Evolutionary conservation across 2,888 invertebrate genomes (phyloP).

Genomic region (Prenolepis imparis): DNA sequence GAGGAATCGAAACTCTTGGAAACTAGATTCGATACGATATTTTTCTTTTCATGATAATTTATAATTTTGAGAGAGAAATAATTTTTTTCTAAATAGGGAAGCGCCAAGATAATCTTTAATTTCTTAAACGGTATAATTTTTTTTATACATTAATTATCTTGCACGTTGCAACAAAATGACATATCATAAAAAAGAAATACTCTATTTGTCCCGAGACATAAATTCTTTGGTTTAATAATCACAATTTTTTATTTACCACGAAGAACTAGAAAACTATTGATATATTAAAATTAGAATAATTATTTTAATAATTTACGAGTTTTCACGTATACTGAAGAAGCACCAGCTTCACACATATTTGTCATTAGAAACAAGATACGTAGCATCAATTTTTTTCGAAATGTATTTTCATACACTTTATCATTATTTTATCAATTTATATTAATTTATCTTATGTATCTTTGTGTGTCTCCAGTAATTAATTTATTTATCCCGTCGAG

Average conservation of each 20-base stretch:
- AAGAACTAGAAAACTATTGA: too few relatives aligned
- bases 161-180: not conserved
- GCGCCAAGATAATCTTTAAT: not conserved
- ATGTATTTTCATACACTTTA: not conserved
- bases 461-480: not conserved
- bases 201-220: too few relatives aligned
- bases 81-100: not conserved
- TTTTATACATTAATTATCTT: not conserved
- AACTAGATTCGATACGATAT: not conserved
- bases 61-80: not conserved
- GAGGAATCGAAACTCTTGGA: not conserved
- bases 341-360: not conserved
- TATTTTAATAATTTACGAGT: too few relatives aligned
- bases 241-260: too few relatives aligned
- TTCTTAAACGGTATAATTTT: not conserved
- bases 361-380: not conserved
- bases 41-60: not conserved
- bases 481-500: not conserved
- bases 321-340: not conserved
- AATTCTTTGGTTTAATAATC: too few relatives aligned
- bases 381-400: not conserved
- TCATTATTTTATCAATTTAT: not conserved
- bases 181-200: too few relatives aligned
- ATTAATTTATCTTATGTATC: not conserved
- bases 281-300: too few relatives aligned